Conservation (phyloP, 2,888 invertebrate genomes). For the Platycheirus rosarum region DNA sequence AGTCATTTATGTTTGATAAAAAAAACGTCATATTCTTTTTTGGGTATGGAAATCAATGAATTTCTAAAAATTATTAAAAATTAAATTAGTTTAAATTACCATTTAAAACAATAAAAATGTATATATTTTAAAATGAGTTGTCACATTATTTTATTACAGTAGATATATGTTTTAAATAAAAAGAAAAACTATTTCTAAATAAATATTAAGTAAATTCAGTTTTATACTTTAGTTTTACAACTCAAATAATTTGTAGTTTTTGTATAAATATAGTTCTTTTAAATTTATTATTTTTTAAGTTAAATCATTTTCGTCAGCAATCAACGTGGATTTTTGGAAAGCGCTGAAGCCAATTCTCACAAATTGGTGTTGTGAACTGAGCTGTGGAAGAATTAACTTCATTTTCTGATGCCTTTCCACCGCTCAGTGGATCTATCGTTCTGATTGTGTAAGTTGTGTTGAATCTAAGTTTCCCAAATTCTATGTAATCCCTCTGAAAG, state of each 20-base stretch:
- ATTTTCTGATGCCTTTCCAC: conserved; percentile 50
- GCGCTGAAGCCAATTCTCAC: conserved; percentile 80
- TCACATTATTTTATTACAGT: conserved; percentile 1
- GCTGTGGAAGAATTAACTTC: conserved; percentile 36
- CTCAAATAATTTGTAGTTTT: background rate
- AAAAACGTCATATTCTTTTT: no score
- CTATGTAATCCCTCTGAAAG: conserved; percentile 80
- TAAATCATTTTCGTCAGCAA: conserved; percentile 75
- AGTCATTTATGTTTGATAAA: no score
- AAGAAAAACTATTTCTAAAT: conserved; percentile 56
- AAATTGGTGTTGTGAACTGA: conserved; percentile 80
- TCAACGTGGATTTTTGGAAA: conserved; percentile 81
- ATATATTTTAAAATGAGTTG: no score
- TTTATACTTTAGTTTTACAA: background rate
- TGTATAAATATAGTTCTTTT: conserved; percentile 30
- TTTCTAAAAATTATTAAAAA: no score
- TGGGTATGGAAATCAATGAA: no score
- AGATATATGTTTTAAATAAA: conserved; percentile 38
- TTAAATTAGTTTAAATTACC: no score
- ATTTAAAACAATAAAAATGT: no score
- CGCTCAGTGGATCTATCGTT: conserved; percentile 70
- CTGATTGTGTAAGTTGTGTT: conserved; percentile 80
- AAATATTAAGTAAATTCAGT: conserved; percentile 64
- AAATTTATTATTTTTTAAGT: conserved; percentile 12
- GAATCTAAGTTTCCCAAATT: conserved; percentile 81